Conservation (phyloP, 2,113 vertebrate genomes). For the Tychaedon coryphoeus region DNA sequence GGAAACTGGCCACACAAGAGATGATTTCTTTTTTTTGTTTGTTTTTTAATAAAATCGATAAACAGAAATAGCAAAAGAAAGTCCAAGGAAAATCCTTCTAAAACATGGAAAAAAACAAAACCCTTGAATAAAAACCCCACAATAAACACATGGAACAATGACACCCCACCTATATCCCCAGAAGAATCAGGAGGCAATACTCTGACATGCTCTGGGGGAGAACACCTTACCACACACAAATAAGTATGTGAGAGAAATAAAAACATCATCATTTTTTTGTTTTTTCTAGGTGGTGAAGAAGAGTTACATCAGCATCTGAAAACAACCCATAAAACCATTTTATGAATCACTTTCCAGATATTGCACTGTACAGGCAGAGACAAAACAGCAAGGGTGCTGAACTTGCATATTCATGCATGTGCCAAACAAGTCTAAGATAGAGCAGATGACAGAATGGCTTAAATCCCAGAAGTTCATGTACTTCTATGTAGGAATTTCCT, state of each 20-base stretch:
- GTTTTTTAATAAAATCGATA: not conserved
- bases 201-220: not conserved
- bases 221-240: not conserved
- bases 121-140: not conserved
- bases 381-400: not conserved
- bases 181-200: not conserved
- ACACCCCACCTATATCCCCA: not conserved
- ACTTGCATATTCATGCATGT: not conserved
- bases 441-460: not conserved
- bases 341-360: not conserved
- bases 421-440: not conserved
- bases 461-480: not conserved
- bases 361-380: not conserved
- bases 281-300: not conserved
- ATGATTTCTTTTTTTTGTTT: not conserved
- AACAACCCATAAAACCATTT: not conserved
- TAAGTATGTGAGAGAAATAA: not conserved
- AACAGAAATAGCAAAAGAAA: not conserved
- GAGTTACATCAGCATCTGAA: not conserved
- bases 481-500: not conserved
- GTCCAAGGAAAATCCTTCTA: not conserved
- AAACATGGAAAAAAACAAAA: not conserved
- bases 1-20: not conserved
- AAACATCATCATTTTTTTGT: accelerated
- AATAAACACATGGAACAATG: not conserved